Evolutionary conservation across 1,140 invertebrate species (phyloP).

Genomic region (Mercenaria mercenaria): DNA sequence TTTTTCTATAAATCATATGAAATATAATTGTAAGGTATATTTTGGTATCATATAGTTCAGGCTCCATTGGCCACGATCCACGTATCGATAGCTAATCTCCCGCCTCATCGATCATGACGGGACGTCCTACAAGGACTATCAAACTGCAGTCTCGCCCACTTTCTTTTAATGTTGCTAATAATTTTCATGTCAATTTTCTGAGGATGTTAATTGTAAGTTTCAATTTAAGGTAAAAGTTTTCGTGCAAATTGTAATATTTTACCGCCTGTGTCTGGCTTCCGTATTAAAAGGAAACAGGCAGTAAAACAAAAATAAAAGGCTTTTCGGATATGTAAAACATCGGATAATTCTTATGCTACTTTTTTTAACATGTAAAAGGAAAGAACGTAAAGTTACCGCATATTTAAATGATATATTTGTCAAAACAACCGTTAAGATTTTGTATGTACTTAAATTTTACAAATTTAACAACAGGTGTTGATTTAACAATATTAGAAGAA

Average conservation of each 20-base stretch:
- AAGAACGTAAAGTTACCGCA: too few species aligned
- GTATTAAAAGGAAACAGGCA: background rate
- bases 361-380: too few species aligned
- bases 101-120: conserved; percentile 51
- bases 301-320: background rate
- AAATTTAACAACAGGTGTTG: too few species aligned
- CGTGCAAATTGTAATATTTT: background rate
- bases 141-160: conserved; percentile 42
- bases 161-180: background rate
- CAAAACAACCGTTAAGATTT: too few species aligned
- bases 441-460: too few species aligned
- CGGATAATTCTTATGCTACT: too few species aligned
- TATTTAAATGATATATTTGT: too few species aligned
- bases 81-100: conserved; percentile 38
- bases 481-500: too few species aligned
- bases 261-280: background rate
- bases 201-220: background rate
- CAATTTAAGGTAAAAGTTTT: background rate
- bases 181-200: background rate
- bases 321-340: too few species aligned
- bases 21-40: conserved; percentile 59
- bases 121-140: conserved; percentile 16
- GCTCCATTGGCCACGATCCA: conserved; percentile 51
- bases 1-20: conserved; percentile 66
- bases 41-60: conserved; percentile 22